Base-by-base conservation (phyloP, 37 sponge, comb jelly and placozoan genomes). In the Spongilla lacustris region DNA sequence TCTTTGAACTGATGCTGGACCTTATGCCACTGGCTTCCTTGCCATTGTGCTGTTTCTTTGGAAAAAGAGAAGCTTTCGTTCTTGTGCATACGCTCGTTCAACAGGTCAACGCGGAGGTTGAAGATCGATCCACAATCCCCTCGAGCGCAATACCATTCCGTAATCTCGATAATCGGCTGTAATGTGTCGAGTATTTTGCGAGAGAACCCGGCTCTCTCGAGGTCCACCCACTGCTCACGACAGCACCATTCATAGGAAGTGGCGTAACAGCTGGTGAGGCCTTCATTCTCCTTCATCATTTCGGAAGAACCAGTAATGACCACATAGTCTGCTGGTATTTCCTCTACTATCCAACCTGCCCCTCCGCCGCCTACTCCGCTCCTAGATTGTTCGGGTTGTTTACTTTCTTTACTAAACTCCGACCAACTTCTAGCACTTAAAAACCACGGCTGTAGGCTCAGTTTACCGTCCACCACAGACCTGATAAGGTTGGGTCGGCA, bases 121-220 rank as follows among this genome's bases (percentile, higher is more conserved):
- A 81, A 90, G 5, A 76, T 33, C 17, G 86, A 90, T 30, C 91
- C 91, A 81, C 91, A 90, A 67, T 90, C 91, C 30, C 46, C 69
- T 29, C 91, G 50, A 1, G 86, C 91, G 67, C 76, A 50, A 71
- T 74, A 90, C 91, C 91, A 90, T 72, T 90, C 91, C 46, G 86
- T 82, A 30, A 81, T 78, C 49, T 67, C 77, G 69, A 90, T 85
- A 31, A 67, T 6, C 0, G 91, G 91, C 36, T 81, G 86, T 14
- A 85, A 29, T 6, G 14, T 50, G 68, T 90, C 86, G 36, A 90
- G 30, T 48, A 90, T 74, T 19, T 68, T 66, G 0, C 28, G 37
- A 13, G 66, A 26, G 29, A 85, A 38, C 8, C 91, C 91, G 17
- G 70, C 25, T 2, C 38, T 2, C 36, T 37, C 46, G 31, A 90